Base-by-base conservation (phyloP, 2,888 invertebrate genomes). In the Leuctra nigra region DNA sequence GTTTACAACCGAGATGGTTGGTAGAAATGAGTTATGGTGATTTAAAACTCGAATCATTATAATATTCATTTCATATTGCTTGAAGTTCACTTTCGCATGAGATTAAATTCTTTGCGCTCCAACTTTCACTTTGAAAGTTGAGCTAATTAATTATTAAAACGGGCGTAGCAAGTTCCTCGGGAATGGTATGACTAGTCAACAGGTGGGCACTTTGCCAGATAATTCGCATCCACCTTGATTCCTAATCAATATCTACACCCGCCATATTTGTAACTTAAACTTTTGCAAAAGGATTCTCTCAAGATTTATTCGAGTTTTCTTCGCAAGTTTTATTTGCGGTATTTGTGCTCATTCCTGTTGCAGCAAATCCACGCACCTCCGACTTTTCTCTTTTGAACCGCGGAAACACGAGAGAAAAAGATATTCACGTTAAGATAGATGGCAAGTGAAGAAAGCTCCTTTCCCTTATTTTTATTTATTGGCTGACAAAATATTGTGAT, bases 251-350 rank as follows among this genome's bases (percentile, higher is more conserved):
- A 44, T 20, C 22, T 23, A n/a, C 44, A 20, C 44, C 2, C 23
- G 44, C 22, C 7, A 6, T 44, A 44, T 44, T 44, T 44, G 22
- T 23, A 22, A 9, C 20, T 22, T n/a, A 44, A 23, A 20, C 22
- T 20, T n/a, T n/a, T 22, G 23, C 44, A 4, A n/a, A 11, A 2
- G 44, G n/a, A 22, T 7, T 44, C 23, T 23, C 20, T 29, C 4
- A 23, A 44, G 44, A 44, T 44, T 44, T 44, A 44, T 18, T 7
- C 44, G 44, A 44, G 23, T 44, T 44, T 16, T n/a, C 29, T 11
- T 22, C 22, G 9, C 20, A 23, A 23, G n/a, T n/a, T n/a, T n/a
- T n/a, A n/a, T n/a, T n/a, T n/a, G n/a, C n/a, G n/a, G n/a, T n/a
- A n/a, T n/a, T n/a, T n/a, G n/a, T n/a, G n/a, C n/a, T n/a, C n/a